Percentiles rank a stretch among this genome's conserved stretches.
Evolutionary conservation across 2,888 invertebrate genomes (phyloP).

Genomic region (Yponomeuta cagnagella): DNA sequence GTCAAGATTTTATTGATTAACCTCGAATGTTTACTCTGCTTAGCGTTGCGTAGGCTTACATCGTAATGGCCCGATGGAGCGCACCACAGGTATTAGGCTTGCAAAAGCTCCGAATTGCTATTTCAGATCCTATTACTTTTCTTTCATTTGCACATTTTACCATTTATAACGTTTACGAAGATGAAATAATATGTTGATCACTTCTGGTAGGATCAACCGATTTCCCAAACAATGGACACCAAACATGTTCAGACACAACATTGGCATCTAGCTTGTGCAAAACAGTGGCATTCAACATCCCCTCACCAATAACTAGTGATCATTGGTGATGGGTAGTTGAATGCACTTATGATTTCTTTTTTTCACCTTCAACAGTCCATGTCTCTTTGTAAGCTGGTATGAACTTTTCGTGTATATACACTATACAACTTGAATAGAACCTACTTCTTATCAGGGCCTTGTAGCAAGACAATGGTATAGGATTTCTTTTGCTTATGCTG

Average conservation of each 20-base stretch:
- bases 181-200: not conserved
- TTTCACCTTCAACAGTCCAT: too few species aligned
- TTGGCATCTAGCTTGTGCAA: too few species aligned
- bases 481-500: too few species aligned
- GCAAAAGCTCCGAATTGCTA: not conserved
- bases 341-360: too few species aligned
- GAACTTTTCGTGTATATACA: too few species aligned
- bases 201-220: not conserved
- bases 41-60: conserved; percentile 15
- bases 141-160: not conserved
- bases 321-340: too few species aligned
- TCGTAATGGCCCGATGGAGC: not conserved
- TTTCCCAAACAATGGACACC: not conserved
- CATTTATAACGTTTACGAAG: not conserved
- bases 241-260: not conserved
- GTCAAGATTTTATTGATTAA: conserved; percentile 36
- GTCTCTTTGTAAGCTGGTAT: too few species aligned
- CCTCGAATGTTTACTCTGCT: conserved; percentile 38
- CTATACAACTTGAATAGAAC: too few species aligned
- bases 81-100: not conserved
- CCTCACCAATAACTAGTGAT: too few species aligned
- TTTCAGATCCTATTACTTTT: not conserved
- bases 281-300: too few species aligned
- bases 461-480: too few species aligned
- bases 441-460: too few species aligned